Conservation (phyloP, 2,113 vertebrate species). For the Octodon degus region DNA sequence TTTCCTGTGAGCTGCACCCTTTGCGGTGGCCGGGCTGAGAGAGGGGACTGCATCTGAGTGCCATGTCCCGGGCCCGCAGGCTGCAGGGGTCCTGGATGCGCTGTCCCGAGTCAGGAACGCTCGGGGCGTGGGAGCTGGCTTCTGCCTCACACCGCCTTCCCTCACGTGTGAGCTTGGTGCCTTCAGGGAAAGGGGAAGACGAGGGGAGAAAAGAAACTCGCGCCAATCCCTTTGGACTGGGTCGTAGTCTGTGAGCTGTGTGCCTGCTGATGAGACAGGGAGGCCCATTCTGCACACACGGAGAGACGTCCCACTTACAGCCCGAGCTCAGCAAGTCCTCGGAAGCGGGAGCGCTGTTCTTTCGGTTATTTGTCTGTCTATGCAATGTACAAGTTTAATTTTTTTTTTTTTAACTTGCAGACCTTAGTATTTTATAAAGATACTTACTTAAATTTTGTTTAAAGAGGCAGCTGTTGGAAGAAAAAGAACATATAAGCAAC, state of each 20-base stretch:
- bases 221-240: not conserved
- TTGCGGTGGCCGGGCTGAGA: not conserved
- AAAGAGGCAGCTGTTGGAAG: slow-evolving; percentile 86
- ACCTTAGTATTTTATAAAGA: not conserved
- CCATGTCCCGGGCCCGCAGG: not conserved
- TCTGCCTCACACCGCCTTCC: not conserved
- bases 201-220: not conserved
- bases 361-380: not conserved
- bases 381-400: not conserved
- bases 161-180: not conserved
- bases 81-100: not conserved
- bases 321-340: not conserved
- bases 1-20: too few species aligned
- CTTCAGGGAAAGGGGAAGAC: not conserved
- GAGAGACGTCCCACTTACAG: not conserved
- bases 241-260: not conserved
- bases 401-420: not conserved
- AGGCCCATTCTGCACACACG: not conserved
- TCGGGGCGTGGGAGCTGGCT: not conserved
- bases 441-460: slow-evolving; percentile 61
- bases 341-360: not conserved
- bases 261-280: not conserved
- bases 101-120: not conserved
- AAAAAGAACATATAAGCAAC: slow-evolving; percentile 85
- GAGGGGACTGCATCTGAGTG: not conserved